These are phyloP conservation scores for sheep (Ovis aries) DNA, from an alignment of 2,113 vertebrate genomes.

Conservation along the genomic window DNA sequence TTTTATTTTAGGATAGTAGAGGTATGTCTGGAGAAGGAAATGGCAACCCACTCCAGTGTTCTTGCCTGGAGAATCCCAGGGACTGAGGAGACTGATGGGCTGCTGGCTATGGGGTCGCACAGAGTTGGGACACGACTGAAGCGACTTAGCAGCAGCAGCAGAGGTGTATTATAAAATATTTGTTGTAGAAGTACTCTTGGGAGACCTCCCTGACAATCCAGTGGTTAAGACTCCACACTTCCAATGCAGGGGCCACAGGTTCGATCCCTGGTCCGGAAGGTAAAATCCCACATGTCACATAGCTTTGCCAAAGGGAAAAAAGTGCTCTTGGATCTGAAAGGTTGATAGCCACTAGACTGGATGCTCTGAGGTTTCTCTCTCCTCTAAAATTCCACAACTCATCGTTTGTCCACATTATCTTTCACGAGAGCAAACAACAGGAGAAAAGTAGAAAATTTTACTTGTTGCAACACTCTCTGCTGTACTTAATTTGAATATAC, in stretches of 20 bases:
- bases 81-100: neutral
- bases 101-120: rapidly evolving
- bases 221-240: neutral
- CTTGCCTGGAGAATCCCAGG: neutral
- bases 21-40: neutral
- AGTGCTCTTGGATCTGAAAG: neutral
- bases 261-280: neutral
- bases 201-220: neutral
- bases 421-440: neutral
- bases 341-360: neutral
- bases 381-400: neutral
- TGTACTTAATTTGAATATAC: neutral
- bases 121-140: neutral
- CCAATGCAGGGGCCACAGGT: neutral
- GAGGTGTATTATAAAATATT: neutral
- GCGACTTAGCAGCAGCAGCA: neutral
- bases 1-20: neutral
- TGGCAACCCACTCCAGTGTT: neutral
- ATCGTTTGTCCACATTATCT: neutral
- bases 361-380: neutral
- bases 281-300: neutral
- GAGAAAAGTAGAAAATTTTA: neutral
- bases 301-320: neutral
- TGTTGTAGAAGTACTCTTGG: neutral
- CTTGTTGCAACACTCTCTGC: neutral